Evolutionary conservation across 1,140 invertebrate species (phyloP), one percentile per base, ranked within the genome.

Genomic region (Listronotus bonariensis): DNA sequence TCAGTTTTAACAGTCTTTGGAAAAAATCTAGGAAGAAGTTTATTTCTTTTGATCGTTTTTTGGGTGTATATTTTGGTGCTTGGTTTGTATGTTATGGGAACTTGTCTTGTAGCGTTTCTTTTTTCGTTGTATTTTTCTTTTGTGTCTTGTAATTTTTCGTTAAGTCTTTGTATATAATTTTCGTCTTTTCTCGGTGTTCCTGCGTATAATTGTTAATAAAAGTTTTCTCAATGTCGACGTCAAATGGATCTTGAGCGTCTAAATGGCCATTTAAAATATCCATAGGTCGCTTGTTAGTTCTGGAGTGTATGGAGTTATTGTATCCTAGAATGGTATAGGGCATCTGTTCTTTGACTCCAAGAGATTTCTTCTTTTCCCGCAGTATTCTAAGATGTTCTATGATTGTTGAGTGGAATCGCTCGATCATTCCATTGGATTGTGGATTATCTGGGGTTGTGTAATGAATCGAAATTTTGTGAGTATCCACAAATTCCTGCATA

Each of bases 321-420:
- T 71, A 67, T 26, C 55, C 64, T 17, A 71, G 11, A 9, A 65
- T 18, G 14, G 49, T 51, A n/a, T 48, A 38, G 52, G 62, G 43
- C 18, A 59, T 59, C 26, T 58, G 12, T 54, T 56, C 41, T 14
- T 69, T 38, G 9, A n/a, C 15, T 54, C 4, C 58, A 6, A 66
- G 26, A 32, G 68, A 17, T 49, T 55, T 70, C 10, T 64, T 15
- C 42, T 52, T 45, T 11, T 60, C 41, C 14, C 55, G 46, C 8
- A 71, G 40, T 53, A 70, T 65, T 48, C 69, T 34, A 67, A 61
- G 55, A 61, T 64, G 61, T 72, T 74, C 71, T 6, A 72, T 71
- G 3, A 74, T 48, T 6, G 56, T 71, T 12, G 67, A 69, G 49
- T 72, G 71, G 32, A 72, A 64, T 52, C 65, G 36, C 61, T 69